Base-by-base conservation (phyloP, 2,888 invertebrate species). In the Drosophila flavopinicola region DNA sequence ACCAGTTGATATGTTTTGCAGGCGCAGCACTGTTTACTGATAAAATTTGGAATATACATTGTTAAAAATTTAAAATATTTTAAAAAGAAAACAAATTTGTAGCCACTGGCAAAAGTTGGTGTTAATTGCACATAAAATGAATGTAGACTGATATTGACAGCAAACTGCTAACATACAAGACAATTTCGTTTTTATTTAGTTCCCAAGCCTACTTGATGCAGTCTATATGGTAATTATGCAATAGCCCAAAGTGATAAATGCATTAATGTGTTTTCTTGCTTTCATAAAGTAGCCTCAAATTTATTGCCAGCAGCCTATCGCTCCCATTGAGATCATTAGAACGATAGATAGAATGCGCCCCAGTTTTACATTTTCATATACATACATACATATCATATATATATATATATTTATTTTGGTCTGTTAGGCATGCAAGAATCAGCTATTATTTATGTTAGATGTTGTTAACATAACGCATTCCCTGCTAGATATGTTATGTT, bases 291-390 rank as follows among this genome's bases (percentile, higher is more conserved):
- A 10, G 25, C 44, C 66, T 44, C 9, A 44, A 9, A 48, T 53
- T 53, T 49, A 71, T 69, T 69, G 65, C 35, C 58, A 65, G 47
- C 48, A 65, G 32, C 38, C 23, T 25, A 32, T 42, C 27, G 25
- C 29, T 48, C 39, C 42, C 38, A 38, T 39, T 38, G 23, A 9
- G 54, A 39, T 49, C 64, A 56, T 39, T 53, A 48, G 10, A 35
- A 66, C 52, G 35, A 24, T 10, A 37, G 39, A 38, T 41, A 30
- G 30, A 57, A 27, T 17, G 35, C 39, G 74, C 42, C 52, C 70
- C 56, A 70, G 25, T 73, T 70, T 56, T 29, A 20, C 11, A 17
- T 32, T 23, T 15, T 11, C 15, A 48, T 54, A 3, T 11, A 13
- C 10, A 3, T 17, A 33, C 13, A 9, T 15, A 9, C 13, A 13